Base-by-base conservation (phyloP, 2,888 invertebrate species). In the Dione vanillae region DNA sequence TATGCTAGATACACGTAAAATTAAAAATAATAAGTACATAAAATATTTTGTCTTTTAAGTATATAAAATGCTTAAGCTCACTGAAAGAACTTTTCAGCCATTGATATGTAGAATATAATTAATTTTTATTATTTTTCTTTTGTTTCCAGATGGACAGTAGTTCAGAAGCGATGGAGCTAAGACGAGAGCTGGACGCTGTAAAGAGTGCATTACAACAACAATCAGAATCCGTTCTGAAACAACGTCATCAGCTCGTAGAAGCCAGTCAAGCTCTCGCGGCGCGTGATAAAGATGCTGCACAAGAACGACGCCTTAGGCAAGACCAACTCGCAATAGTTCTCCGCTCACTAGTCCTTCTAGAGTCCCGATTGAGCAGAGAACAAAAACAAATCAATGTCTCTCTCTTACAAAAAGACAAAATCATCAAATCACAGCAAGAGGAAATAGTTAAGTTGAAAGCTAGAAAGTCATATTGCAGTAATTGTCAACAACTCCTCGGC, bases 281-380 rank as follows among this genome's bases (percentile, higher is more conserved):
- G 52, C 94, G 95, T 69, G 95, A 95, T 79, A 94, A 94, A 69
- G 94, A 94, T 78, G 94, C 95, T 67, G 90, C 94, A 37, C 94
- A 94, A 71, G 96, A 95, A 81, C 94, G 94, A 74, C 91, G 94
- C 2, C 91, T 96, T 7, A 92, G 96, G 51, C 96, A 96, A 85
- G 95, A 95, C 81, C 96, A 96, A 81, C 92, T 96, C 37, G 95
- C 96, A 6, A 93, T 95, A 74, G 95, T 97, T 40, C 90, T 96
- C 9, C 93, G 96, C 59, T 96, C 96, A 5, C 88, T 97, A 69
- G 94, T 96, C 51, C 94, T 96, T 51, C 94, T 96, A 64, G 96
- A 97, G 85, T 95, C 96, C 10, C 93, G 96, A 10, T 90, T 97
- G 35, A 94, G 95, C 61, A 95, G 96, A 82, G 96, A 97, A 83